Evolutionary conservation across 2,113 vertebrate species (phyloP).

Genomic region (Leptobrachium ailaonicum): DNA sequence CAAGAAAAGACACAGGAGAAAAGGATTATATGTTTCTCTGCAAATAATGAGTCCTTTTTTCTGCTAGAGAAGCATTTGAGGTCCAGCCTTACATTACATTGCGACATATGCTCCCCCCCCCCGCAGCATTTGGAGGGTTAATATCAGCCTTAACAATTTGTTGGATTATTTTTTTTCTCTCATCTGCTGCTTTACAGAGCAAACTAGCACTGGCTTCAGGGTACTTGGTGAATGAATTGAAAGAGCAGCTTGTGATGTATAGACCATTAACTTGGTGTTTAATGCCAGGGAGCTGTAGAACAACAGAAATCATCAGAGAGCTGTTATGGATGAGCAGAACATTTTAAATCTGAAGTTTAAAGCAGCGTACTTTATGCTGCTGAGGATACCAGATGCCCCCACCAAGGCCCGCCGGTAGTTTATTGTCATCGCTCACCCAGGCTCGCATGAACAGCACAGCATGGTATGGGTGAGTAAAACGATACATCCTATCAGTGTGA

Average conservation of each 20-base stretch:
- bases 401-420: slow-evolving; percentile 12
- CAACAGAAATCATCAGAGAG: slow-evolving; percentile 36
- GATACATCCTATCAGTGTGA: background rate
- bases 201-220: slow-evolving; percentile 25
- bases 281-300: slow-evolving; percentile 32
- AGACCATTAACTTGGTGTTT: slow-evolving; percentile 42
- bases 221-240: slow-evolving; percentile 34
- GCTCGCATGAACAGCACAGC: slow-evolving; percentile 10
- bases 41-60: too few relatives aligned
- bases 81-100: background rate
- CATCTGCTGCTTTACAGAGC: slow-evolving; percentile 6
- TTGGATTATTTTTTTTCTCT: background rate
- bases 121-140: slow-evolving; percentile 6
- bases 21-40: too few relatives aligned
- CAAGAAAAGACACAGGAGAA: too few relatives aligned
- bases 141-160: slow-evolving; percentile 1
- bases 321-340: slow-evolving; percentile 24
- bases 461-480: slow-evolving; percentile 17
- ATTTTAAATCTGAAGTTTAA: slow-evolving; percentile 28
- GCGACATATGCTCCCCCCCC: background rate
- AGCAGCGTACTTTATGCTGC: slow-evolving; percentile 24
- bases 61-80: too few relatives aligned
- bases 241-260: slow-evolving; percentile 42
- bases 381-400: slow-evolving; percentile 14
- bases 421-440: slow-evolving; percentile 30